These are phyloP conservation scores for Globodera rostochiensis DNA, from an alignment of 1,140 invertebrate species.

Conservation along the genomic window DNA sequence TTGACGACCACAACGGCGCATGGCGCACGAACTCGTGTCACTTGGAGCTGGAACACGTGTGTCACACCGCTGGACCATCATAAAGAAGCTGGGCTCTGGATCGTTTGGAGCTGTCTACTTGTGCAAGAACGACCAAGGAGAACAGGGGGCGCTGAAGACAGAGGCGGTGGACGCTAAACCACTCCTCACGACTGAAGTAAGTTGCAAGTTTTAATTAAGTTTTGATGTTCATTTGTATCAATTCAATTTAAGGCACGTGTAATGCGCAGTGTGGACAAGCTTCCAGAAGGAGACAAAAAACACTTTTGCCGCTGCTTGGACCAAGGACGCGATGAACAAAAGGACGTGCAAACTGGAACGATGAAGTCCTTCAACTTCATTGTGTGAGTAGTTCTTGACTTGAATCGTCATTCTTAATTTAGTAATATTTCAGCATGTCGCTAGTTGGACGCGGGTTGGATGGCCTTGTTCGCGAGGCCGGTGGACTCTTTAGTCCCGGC, in stretches of 20 bases:
- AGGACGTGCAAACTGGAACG: neutral
- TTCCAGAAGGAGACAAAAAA: neutral
- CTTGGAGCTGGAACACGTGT: no score
- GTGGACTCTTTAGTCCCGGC: neutral
- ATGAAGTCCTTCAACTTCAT: constrained; percentile 1
- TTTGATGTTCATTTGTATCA: no score
- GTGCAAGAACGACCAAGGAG: neutral
- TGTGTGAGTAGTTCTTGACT: neutral
- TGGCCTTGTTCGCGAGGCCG: neutral
- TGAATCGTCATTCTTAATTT: no score
- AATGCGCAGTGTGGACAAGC: neutral
- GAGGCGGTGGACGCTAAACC: neutral
- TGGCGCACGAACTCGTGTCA: no score
- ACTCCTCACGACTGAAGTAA: no score
- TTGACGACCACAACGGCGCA: no score
- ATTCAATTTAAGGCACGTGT: no score
- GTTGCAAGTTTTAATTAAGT: no score
- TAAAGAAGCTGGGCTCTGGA: constrained; percentile 13
- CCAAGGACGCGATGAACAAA: neutral
- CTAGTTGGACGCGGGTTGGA: neutral
- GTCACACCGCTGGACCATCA: no score
- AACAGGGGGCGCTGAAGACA: neutral
- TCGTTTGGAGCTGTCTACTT: constrained; percentile 20
- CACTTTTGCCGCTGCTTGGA: constrained; percentile 10
- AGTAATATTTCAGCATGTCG: no score